These are phyloP conservation scores for Epicauta chinensis DNA, from an alignment of 1,140 invertebrate species.

Conservation along the genomic window DNA sequence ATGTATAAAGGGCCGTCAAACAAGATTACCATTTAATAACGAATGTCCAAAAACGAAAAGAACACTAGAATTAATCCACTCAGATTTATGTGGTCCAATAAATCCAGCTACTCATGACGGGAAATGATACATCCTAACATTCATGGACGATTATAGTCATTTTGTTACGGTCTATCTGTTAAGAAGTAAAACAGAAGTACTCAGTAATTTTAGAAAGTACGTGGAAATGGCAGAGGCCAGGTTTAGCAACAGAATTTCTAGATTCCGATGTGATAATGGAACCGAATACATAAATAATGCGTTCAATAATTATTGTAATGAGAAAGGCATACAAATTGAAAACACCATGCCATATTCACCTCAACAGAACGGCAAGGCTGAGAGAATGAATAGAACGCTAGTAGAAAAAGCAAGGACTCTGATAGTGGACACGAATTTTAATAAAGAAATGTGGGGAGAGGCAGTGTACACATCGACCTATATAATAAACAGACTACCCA, in stretches of 20 bases:
- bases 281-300: constrained; percentile 42
- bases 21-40: constrained; percentile 39
- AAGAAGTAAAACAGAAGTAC: constrained; percentile 38
- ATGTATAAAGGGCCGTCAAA: constrained; percentile 43
- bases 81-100: constrained; percentile 44
- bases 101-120: constrained; percentile 35
- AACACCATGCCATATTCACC: not conserved
- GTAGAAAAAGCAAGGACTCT: constrained; percentile 1
- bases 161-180: constrained; percentile 37
- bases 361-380: constrained; percentile 2
- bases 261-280: constrained; percentile 44
- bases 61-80: constrained; percentile 41
- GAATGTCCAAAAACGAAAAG: constrained; percentile 36
- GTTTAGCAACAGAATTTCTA: constrained; percentile 39
- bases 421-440: not conserved
- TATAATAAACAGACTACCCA: constrained; percentile 7
- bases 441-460: constrained; percentile 7
- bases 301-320: constrained; percentile 39
- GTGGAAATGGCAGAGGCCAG: constrained; percentile 24
- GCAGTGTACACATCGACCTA: not conserved
- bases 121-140: constrained; percentile 40
- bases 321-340: not conserved
- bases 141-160: constrained; percentile 41
- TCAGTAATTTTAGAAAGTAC: constrained; percentile 38
- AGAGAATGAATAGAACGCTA: constrained; percentile 6